Evolutionary conservation across 2,888 invertebrate species (phyloP).

Genomic region (Strigamia transsilvanica): DNA sequence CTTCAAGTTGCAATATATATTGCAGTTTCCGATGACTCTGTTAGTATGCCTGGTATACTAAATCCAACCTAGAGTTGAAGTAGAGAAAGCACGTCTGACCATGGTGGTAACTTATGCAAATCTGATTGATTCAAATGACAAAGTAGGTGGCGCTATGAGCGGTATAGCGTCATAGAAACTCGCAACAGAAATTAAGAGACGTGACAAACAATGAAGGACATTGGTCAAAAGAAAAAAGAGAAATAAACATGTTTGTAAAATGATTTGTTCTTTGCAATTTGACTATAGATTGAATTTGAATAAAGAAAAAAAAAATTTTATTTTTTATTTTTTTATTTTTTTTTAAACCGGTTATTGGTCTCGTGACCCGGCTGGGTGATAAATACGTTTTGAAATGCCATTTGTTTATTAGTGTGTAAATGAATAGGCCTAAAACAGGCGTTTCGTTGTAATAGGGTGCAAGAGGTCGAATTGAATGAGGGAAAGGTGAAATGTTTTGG

Average conservation of each 20-base stretch:
- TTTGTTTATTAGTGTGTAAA: slow-evolving; percentile 5
- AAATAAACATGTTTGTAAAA: too few species aligned
- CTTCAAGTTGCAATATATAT: too few species aligned
- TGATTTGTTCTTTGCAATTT: neutral
- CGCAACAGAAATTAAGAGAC: too few species aligned
- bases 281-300: neutral
- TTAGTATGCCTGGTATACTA: too few species aligned
- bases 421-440: slow-evolving; percentile 11
- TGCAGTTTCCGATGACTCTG: too few species aligned
- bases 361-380: neutral
- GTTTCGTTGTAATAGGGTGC: slow-evolving; percentile 27
- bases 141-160: neutral
- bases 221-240: too few species aligned
- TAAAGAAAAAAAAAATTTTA: neutral
- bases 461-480: slow-evolving; percentile 29
- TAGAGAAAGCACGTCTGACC: too few species aligned
- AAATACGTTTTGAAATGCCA: neutral
- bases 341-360: neutral
- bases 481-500: slow-evolving; percentile 8
- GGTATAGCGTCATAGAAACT: too few species aligned
- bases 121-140: neutral
- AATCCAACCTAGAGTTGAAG: too few species aligned
- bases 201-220: too few species aligned
- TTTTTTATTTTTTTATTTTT: too few species aligned
- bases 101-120: too few species aligned